These are phyloP conservation scores for Otolemur crassicaudatus DNA, from an alignment of 2,797 vertebrate species.

Conservation along the genomic window DNA sequence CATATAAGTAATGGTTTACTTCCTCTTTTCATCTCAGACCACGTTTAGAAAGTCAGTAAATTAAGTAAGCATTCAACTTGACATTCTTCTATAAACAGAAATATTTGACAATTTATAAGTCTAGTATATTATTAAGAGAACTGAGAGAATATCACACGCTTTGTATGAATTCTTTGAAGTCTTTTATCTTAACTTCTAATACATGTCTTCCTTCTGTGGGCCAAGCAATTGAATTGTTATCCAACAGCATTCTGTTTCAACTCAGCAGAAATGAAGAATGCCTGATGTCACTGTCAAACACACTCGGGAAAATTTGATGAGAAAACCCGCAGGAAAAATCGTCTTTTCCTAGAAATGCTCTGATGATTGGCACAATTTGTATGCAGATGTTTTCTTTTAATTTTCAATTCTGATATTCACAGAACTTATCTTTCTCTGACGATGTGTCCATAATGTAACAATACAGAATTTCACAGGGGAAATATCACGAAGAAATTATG, in stretches of 20 bases:
- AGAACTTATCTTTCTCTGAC: conserved; percentile 32
- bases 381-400: conserved; percentile 57
- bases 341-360: conserved; percentile 47
- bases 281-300: conserved; percentile 71
- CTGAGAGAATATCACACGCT: not conserved
- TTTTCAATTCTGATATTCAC: conserved; percentile 53
- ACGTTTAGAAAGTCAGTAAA: conserved; percentile 1
- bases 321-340: conserved; percentile 47
- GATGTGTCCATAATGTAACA: not conserved
- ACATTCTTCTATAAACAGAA: conserved; percentile 20
- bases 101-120: conserved; percentile 49
- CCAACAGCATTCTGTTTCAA: conserved; percentile 42
- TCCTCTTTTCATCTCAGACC: not conserved
- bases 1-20: not conserved
- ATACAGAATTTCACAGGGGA: not conserved
- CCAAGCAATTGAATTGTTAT: conserved; percentile 62
- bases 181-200: conserved; percentile 58
- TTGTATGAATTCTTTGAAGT: conserved; percentile 34
- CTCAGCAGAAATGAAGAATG: conserved; percentile 67
- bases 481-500: not conserved
- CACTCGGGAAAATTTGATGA: conserved; percentile 57
- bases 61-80: not conserved
- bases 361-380: conserved; percentile 57
- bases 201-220: conserved; percentile 61
- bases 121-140: conserved; percentile 57